phyloP scores from a whole-genome alignment of 2,113 vertebrate species.

The Petrocephalus zakoni region DNA sequence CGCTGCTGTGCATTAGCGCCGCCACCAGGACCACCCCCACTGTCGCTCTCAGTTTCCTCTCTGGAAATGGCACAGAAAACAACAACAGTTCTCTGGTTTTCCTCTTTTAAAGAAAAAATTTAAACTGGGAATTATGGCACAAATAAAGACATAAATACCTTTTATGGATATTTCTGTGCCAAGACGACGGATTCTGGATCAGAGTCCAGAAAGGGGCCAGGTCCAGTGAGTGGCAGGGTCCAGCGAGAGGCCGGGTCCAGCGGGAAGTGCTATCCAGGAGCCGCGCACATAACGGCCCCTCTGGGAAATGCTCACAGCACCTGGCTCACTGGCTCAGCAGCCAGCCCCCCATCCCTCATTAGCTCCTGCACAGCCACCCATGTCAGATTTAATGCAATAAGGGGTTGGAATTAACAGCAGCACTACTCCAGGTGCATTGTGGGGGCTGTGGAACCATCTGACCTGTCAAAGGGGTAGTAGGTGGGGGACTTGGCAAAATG shows the following conservation, averaged over 20 bases:
- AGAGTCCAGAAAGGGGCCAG: neutral
- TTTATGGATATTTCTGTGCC: neutral
- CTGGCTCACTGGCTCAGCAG: conserved; percentile 74
- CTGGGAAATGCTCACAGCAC: conserved; percentile 60
- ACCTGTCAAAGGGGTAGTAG: conserved; percentile 34
- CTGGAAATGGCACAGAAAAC: conserved; percentile 1
- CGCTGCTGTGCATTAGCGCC: neutral
- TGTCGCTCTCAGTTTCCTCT: neutral
- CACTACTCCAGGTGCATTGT: conserved; percentile 52
- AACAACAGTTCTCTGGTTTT: neutral
- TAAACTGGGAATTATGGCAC: neutral
- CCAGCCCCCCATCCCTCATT: conserved; percentile 70
- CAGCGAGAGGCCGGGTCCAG: neutral
- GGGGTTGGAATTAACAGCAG: conserved; percentile 65
- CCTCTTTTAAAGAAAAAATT: neutral
- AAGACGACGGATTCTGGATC: neutral
- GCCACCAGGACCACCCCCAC: neutral
- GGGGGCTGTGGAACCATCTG: conserved; percentile 45
- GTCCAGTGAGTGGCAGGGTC: neutral
- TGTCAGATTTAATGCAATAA: conserved; percentile 67
- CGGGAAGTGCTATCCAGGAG: conserved; percentile 30
- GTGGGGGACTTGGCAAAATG: neutral
- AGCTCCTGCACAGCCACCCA: conserved; percentile 60
- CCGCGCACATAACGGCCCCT: conserved; percentile 61
- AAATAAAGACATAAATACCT: neutral